These are phyloP conservation scores for Athalia cordata DNA, from an alignment of 2,888 invertebrate species.

Conservation along the genomic window DNA sequence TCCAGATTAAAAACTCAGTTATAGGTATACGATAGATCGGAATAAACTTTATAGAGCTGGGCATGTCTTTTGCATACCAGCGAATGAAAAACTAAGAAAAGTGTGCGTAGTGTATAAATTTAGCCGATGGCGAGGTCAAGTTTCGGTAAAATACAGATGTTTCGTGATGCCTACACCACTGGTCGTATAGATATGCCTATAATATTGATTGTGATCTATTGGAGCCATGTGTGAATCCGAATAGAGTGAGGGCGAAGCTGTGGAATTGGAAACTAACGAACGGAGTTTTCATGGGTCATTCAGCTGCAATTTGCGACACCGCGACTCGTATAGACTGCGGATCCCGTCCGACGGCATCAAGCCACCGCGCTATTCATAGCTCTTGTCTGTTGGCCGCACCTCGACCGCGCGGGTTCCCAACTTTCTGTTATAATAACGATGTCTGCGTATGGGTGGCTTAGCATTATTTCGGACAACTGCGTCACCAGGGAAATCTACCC, in stretches of 20 bases:
- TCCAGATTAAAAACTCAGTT: no score
- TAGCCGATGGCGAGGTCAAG: no score
- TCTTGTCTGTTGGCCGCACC: slow-evolving; percentile 58
- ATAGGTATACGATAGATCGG: no score
- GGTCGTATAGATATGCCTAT: no score
- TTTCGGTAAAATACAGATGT: no score
- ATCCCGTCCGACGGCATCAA: slow-evolving; percentile 45
- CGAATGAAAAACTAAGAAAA: no score
- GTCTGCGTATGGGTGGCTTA: background rate
- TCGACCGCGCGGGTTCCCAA: slow-evolving; percentile 55
- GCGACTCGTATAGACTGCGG: slow-evolving; percentile 1
- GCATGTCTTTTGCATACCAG: no score
- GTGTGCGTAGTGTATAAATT: no score
- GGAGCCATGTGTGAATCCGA: background rate
- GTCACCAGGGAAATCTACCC: no score
- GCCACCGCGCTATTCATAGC: slow-evolving; percentile 60
- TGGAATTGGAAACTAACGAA: background rate
- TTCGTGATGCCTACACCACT: no score
- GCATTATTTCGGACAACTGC: no score
- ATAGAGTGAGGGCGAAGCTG: background rate
- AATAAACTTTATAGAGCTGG: no score
- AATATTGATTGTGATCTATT: background rate
- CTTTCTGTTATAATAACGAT: slow-evolving; percentile 46
- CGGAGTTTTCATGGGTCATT: slow-evolving; percentile 26
- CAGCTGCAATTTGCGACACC: slow-evolving; percentile 38